phyloP scores from a whole-genome alignment of 1,140 invertebrate species.

The Drosophila persimilis region DNA sequence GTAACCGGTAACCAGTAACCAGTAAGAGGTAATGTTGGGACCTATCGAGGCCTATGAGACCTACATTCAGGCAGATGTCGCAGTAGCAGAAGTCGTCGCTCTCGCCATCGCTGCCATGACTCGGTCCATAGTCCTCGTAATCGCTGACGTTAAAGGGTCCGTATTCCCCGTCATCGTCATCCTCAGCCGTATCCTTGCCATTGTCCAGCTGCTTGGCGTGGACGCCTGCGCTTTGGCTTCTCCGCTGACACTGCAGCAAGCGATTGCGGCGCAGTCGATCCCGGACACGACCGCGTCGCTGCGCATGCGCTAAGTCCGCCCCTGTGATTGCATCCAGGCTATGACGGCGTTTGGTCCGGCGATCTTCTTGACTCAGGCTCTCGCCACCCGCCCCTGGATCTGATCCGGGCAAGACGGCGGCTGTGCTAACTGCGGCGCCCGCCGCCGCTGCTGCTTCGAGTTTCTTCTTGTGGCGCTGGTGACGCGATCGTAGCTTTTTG shows the following conservation, averaged over 20 bases:
- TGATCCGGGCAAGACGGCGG: not conserved
- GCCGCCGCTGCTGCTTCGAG: slow-evolving; percentile 75
- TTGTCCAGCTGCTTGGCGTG: not conserved
- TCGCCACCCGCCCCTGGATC: not conserved
- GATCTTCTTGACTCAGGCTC: not conserved
- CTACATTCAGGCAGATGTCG: slow-evolving; percentile 88
- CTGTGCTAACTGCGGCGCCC: slow-evolving; percentile 16
- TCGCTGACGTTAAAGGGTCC: slow-evolving; percentile 69
- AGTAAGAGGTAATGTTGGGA: too few relatives aligned
- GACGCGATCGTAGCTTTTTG: slow-evolving; percentile 86
- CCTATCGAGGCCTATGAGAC: slow-evolving; percentile 37
- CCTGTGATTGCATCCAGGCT: slow-evolving; percentile 6
- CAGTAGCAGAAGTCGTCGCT: slow-evolving; percentile 87
- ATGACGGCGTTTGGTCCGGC: slow-evolving; percentile 20
- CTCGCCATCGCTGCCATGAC: slow-evolving; percentile 58
- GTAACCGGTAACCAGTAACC: too few relatives aligned
- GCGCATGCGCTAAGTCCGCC: not conserved
- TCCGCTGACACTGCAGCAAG: slow-evolving; percentile 39
- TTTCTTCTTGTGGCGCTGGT: slow-evolving; percentile 84
- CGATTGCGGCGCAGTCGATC: slow-evolving; percentile 38
- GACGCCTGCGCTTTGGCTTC: slow-evolving; percentile 37
- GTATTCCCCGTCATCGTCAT: slow-evolving; percentile 57
- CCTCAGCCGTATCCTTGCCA: not conserved
- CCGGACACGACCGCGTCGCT: slow-evolving; percentile 15
- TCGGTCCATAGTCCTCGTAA: slow-evolving; percentile 53